A percentile compares a stretch with the other conserved stretches of the same genome.
These are phyloP conservation scores for Pseudomyrmex sp. DNA, from an alignment of 1,140 invertebrate species.

Conservation along the genomic window DNA sequence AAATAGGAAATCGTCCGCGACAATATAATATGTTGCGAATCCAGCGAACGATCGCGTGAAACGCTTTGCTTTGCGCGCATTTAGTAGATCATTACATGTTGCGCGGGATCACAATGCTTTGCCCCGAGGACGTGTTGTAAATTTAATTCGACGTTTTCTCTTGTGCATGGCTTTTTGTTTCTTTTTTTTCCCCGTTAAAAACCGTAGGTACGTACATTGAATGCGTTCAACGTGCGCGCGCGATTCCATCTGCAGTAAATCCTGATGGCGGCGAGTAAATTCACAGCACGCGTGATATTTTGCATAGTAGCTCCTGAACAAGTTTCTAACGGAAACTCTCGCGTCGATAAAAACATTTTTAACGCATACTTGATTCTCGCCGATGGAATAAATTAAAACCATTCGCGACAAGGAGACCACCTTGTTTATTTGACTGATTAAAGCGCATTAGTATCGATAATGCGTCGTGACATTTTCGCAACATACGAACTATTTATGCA, in stretches of 20 bases:
- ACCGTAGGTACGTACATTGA: conserved; percentile 24
- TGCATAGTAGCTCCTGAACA: not conserved
- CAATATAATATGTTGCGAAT: conserved; percentile 7
- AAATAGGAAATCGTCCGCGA: conserved; percentile 16
- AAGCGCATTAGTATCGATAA: not conserved
- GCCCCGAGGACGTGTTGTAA: conserved; percentile 52
- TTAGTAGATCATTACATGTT: conserved; percentile 38
- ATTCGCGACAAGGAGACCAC: not conserved
- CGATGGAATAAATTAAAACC: not conserved
- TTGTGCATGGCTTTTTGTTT: conserved; percentile 1
- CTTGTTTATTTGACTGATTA: not conserved
- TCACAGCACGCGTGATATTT: conserved; percentile 20
- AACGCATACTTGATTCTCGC: not conserved
- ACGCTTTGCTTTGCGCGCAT: not conserved
- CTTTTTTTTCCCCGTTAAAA: conserved; percentile 11
- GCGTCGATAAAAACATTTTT: not conserved
- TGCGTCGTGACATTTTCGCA: not conserved
- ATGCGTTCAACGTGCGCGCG: conserved; percentile 36
- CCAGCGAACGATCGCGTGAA: conserved; percentile 8
- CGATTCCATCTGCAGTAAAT: conserved; percentile 29
- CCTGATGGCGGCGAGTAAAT: conserved; percentile 23
- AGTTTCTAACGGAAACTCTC: not conserved
- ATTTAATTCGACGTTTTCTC: conserved; percentile 61
- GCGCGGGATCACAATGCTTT: conserved; percentile 19
- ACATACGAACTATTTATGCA: conserved; percentile 10